A percentile compares a stretch with the other conserved stretches of the same genome.
These are phyloP conservation scores for Sylvilagus bachmani DNA, from an alignment of 2,113 vertebrate genomes.

Conservation along the genomic window DNA sequence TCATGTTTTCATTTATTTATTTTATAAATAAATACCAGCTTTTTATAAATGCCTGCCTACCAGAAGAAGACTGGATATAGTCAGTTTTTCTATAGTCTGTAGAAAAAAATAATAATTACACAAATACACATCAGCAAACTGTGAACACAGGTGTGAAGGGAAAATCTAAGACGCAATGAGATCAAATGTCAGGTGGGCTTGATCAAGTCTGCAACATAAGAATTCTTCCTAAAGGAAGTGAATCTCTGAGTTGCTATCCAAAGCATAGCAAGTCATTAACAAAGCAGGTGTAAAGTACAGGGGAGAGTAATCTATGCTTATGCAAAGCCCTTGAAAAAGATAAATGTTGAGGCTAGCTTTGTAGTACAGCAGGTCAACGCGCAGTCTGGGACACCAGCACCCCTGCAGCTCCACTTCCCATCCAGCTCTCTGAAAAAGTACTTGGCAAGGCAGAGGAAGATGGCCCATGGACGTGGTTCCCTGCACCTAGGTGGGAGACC, in stretches of 20 bases:
- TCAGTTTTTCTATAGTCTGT: background rate
- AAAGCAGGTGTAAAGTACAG: background rate
- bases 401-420: no score
- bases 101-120: background rate
- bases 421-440: no score
- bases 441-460: no score
- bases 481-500: no score
- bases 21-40: background rate
- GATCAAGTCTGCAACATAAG: background rate
- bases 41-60: background rate
- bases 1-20: background rate
- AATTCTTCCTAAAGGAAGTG: background rate
- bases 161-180: background rate
- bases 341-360: no score
- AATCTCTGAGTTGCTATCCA: background rate
- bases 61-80: background rate
- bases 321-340: rapidly evolving
- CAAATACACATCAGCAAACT: background rate
- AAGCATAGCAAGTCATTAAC: background rate
- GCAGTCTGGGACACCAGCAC: no score
- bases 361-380: no score
- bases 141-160: background rate
- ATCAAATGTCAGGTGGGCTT: background rate
- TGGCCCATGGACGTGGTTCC: no score
- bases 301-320: background rate